Evolutionary conservation across 2,113 vertebrate genomes (phyloP).

Genomic region (Hirundichthys speculiger): DNA sequence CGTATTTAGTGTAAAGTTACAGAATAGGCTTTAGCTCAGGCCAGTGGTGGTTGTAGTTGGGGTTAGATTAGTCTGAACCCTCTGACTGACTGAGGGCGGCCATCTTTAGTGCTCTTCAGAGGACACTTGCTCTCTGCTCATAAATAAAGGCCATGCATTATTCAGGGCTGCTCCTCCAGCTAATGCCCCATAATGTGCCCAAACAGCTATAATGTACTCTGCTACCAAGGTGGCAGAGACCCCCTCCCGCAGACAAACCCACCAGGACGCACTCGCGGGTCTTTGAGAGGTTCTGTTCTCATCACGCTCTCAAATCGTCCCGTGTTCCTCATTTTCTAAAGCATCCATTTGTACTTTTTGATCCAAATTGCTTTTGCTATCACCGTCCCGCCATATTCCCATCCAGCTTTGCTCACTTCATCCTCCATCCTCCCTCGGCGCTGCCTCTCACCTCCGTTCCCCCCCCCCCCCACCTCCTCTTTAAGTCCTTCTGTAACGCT

Average conservation of each 20-base stretch:
- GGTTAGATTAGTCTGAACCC: not conserved
- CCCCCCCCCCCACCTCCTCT: not conserved
- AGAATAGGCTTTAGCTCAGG: too few species aligned
- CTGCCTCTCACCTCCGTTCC: not conserved
- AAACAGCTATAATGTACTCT: constrained; percentile 71
- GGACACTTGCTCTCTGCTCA: constrained; percentile 66
- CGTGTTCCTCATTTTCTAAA: constrained; percentile 41
- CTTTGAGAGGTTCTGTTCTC: constrained; percentile 42
- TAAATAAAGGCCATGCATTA: constrained; percentile 74
- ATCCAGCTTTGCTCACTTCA: constrained; percentile 15
- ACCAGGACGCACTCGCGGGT: constrained; percentile 16
- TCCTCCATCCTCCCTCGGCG: constrained; percentile 12
- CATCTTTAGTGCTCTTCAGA: constrained; percentile 51
- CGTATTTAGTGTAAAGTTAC: too few species aligned
- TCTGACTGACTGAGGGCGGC: not conserved
- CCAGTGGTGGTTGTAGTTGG: not conserved
- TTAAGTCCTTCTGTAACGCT: not conserved
- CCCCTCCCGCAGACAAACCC: constrained; percentile 9
- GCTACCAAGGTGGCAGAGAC: constrained; percentile 61
- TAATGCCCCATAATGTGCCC: constrained; percentile 75
- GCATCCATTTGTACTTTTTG: constrained; percentile 39
- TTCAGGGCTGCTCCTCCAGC: constrained; percentile 68
- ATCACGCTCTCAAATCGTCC: constrained; percentile 32
- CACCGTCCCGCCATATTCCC: constrained; percentile 12
- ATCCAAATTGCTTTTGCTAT: constrained; percentile 20